Evolutionary conservation across 2,888 invertebrate species (phyloP), one percentile per base, ranked within the genome.

Genomic region (Dynastes hyllus): DNA sequence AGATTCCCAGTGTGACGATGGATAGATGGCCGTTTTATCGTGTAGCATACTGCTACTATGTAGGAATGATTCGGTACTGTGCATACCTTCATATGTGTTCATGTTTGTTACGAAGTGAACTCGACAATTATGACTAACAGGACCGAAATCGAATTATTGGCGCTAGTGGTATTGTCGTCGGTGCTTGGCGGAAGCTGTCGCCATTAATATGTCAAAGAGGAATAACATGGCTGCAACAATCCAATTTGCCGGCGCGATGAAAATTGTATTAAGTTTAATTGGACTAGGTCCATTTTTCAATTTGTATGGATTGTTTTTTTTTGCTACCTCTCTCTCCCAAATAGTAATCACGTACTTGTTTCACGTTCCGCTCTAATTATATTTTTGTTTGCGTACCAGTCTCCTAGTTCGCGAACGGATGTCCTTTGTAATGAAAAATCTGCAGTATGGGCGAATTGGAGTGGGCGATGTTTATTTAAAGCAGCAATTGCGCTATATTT

Each of bases 261-360:
- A 84, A 84, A 82, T 81, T 84, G 80, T 83, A 84, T 83, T 83
- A 83, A 81, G 82, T 79, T 80, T 82, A 84, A 84, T 84, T 84
- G 83, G 81, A 82, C 83, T 84, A 79, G 79, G 80, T 80, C 79
- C 78, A 78, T 82, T 83, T 81, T 81, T 77, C 78, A 79, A 79
- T 80, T 79, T 79, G 79, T 80, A 78, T 81, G 78, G 79, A 80
- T 79, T 80, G 73, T 45, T 61, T 75, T 75, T 75, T 75, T 78
- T 16, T n/a, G 50, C 16, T 53, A 2, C 22, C 8, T 16, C 22
- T 53, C n/a, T 58, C 22, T 16, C 77, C 65, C 27, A 67, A 29
- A 69, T 51, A 50, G 69, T 69, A 50, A 50, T 51, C 50, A 69
- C 50, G 69, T 50, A 22, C 51, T 50, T 29, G 50, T 69, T 69